Evolutionary conservation across 2,113 vertebrate genomes (phyloP).

Genomic region (Ciconia stormi): DNA sequence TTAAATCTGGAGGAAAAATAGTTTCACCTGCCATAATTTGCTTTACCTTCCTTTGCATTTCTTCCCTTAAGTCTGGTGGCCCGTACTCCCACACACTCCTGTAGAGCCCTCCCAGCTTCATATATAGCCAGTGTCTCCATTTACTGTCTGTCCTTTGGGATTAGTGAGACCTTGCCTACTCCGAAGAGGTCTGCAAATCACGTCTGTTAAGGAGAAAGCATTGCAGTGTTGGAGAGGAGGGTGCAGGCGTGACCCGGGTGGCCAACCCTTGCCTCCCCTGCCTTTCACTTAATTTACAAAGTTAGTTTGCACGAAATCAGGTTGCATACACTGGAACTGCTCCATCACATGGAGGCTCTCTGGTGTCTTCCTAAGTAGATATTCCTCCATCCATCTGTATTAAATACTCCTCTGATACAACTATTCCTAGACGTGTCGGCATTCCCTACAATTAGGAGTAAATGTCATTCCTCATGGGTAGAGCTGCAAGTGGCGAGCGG

Average conservation of each 20-base stretch:
- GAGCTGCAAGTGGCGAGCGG: rapidly evolving
- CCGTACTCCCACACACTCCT: too few relatives aligned
- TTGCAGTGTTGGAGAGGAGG: background rate
- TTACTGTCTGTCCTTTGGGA: background rate
- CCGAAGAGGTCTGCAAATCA: background rate
- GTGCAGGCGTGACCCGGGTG: rapidly evolving
- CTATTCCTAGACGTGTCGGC: rapidly evolving
- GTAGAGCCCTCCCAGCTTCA: background rate
- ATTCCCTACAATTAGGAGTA: background rate
- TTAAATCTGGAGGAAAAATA: background rate
- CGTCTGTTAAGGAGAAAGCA: background rate
- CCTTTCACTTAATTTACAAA: background rate
- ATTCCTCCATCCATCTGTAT: background rate
- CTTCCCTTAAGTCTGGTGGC: background rate
- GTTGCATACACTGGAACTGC: background rate
- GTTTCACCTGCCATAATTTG: background rate
- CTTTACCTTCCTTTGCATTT: background rate
- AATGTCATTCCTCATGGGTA: background rate
- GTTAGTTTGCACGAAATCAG: background rate
- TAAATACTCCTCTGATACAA: background rate
- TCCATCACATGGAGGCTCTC: rapidly evolving
- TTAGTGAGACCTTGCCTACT: background rate
- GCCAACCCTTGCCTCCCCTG: background rate
- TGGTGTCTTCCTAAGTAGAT: background rate
- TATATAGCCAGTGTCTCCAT: background rate